Evolutionary conservation across 2,888 invertebrate genomes (phyloP).

Genomic region (Macrosiphum euphorbiae): DNA sequence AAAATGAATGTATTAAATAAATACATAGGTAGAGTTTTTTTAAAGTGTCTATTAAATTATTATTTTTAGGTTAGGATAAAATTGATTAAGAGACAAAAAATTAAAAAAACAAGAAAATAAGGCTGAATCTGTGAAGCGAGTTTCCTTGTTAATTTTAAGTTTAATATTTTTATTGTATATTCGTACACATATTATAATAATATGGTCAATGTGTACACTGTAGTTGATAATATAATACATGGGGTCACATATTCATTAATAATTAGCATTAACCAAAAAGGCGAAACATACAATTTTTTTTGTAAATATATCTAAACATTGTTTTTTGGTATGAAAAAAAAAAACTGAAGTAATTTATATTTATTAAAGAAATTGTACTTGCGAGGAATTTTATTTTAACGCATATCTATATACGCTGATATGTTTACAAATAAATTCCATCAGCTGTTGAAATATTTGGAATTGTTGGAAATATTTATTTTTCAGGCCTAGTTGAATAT

Average conservation of each 20-base stretch:
- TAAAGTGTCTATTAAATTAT: not conserved
- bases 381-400: not conserved
- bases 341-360: not conserved
- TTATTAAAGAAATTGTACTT: not conserved
- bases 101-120: too few species aligned
- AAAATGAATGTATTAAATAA: not conserved
- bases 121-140: too few species aligned
- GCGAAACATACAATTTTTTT: not conserved
- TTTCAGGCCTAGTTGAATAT: not conserved
- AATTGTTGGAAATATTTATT: not conserved
- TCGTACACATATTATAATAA: not conserved
- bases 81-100: too few species aligned
- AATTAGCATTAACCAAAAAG: not conserved
- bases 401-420: not conserved
- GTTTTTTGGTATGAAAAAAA: not conserved
- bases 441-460: not conserved
- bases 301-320: not conserved
- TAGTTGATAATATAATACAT: not conserved
- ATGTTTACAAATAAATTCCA: not conserved
- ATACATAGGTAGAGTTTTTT: not conserved
- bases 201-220: not conserved
- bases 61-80: not conserved
- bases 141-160: not conserved
- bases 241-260: not conserved
- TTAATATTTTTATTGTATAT: not conserved